Percentiles rank a stretch among this genome's conserved stretches.
These are phyloP conservation scores for Ooceraea biroi DNA, from an alignment of 1,140 invertebrate genomes.

Conservation along the genomic window DNA sequence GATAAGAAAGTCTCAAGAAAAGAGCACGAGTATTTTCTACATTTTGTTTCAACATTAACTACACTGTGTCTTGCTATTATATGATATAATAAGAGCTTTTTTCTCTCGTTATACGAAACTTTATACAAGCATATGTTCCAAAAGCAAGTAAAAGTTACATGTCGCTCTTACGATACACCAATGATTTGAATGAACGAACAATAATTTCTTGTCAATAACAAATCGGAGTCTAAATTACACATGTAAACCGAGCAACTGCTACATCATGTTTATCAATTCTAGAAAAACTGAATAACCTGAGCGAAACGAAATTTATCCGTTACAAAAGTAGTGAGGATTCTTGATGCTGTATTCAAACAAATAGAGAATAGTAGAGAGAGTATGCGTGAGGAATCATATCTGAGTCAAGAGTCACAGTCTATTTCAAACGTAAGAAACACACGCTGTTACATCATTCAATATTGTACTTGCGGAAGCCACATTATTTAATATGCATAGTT, in stretches of 20 bases:
- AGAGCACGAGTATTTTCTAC: conserved; percentile 47
- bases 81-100: conserved; percentile 32
- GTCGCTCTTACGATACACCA: not conserved
- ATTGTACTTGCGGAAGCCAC: not conserved
- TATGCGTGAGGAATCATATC: not conserved
- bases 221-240: not conserved
- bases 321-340: not conserved
- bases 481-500: conserved; percentile 37
- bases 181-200: not conserved
- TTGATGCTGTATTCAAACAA: not conserved
- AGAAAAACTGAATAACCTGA: too few species aligned
- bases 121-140: too few species aligned
- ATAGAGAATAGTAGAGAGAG: not conserved
- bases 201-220: conserved; percentile 7
- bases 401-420: not conserved
- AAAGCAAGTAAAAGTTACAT: not conserved
- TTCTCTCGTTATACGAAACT: not conserved
- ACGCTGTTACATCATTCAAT: not conserved
- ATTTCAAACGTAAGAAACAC: not conserved
- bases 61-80: conserved; percentile 12
- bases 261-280: too few species aligned
- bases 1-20: conserved; percentile 52
- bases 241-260: too few species aligned
- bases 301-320: not conserved
- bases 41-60: conserved; percentile 39